Evolutionary conservation across 2,113 vertebrate genomes (phyloP).

Genomic region (Melanerpes formicivorus): DNA sequence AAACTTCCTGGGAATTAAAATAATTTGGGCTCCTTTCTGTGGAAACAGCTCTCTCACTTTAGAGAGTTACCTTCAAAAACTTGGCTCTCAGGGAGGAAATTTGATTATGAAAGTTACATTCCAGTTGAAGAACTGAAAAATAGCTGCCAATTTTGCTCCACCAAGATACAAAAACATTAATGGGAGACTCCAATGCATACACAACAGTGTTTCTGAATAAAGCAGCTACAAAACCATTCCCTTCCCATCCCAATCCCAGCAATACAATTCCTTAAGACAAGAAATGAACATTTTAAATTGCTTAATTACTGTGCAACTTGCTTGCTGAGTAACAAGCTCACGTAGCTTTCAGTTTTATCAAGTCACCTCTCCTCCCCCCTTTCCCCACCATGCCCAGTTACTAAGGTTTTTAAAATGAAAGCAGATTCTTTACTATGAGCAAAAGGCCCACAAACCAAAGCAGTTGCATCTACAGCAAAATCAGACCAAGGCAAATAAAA

Average conservation of each 20-base stretch:
- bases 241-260: background rate
- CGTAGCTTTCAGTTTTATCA: background rate
- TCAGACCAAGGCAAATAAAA: slow-evolving; percentile 83
- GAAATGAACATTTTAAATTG: background rate
- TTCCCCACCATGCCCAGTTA: slow-evolving; percentile 37
- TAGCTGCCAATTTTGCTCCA: background rate
- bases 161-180: background rate
- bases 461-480: slow-evolving; percentile 83
- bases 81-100: background rate
- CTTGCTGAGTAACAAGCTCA: background rate
- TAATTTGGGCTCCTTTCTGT: background rate
- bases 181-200: background rate
- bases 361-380: background rate
- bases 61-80: background rate
- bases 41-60: background rate
- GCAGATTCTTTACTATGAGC: slow-evolving; percentile 67
- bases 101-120: background rate
- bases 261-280: background rate
- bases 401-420: slow-evolving; percentile 5
- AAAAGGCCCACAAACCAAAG: slow-evolving; percentile 74
- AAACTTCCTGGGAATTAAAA: background rate
- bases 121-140: background rate
- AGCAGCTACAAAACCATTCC: slow-evolving; percentile 15
- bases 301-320: slow-evolving; percentile 56
- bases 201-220: slow-evolving; percentile 1